Evolutionary conservation across 2,797 vertebrate genomes (phyloP).

Genomic region (Scyliorhinus canicula): DNA sequence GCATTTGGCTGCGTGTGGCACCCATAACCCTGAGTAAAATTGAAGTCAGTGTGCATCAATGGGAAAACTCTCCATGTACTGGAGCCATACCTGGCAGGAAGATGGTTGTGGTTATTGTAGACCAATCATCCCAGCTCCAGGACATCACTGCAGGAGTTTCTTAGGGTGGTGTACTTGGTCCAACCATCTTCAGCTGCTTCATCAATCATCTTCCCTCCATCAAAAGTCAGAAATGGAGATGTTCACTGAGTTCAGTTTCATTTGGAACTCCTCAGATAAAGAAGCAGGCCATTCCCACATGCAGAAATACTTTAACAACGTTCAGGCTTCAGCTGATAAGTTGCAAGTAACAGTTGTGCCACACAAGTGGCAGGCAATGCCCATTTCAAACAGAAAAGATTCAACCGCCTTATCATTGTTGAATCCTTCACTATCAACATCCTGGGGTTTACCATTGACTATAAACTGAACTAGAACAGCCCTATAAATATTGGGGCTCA

Average conservation of each 20-base stretch:
- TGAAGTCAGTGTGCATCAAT: background rate
- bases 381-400: background rate
- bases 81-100: background rate
- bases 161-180: background rate
- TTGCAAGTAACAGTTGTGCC: background rate
- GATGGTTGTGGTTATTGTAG: background rate
- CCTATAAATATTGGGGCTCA: background rate
- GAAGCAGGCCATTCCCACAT: background rate
- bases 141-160: background rate
- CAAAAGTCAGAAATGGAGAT: background rate
- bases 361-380: background rate
- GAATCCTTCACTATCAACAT: background rate
- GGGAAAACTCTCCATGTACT: background rate
- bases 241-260: background rate
- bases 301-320: background rate
- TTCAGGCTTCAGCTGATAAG: background rate
- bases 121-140: background rate
- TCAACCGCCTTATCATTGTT: background rate
- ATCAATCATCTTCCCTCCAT: background rate
- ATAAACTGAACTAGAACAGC: background rate
- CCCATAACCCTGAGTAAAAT: background rate
- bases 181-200: background rate
- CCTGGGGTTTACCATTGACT: too few relatives aligned
- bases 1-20: background rate
- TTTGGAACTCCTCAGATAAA: background rate